phyloP scores from a whole-genome alignment of 2,113 vertebrate genomes.

The Rhynchomys soricoides region DNA sequence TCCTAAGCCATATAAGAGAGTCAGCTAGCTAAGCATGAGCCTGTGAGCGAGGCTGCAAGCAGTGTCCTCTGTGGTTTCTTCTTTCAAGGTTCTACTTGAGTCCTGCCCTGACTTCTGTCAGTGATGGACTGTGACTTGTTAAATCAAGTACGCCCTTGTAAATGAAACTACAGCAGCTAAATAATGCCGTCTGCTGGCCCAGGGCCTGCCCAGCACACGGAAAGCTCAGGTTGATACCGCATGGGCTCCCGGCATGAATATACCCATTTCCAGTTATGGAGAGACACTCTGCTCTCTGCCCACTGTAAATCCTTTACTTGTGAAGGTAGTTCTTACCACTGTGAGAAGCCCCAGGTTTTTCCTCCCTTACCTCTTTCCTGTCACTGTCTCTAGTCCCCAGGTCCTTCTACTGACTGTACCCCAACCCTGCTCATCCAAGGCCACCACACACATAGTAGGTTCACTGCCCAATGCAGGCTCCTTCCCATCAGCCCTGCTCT shows the following conservation, averaged over 20 bases:
- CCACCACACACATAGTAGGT: neutral
- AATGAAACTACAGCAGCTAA: neutral
- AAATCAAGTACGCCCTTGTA: neutral
- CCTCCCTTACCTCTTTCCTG: neutral
- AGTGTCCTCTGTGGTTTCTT: neutral
- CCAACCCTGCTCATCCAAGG: neutral
- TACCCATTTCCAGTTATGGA: neutral
- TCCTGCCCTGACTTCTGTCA: neutral
- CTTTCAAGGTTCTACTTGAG: neutral
- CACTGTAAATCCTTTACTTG: neutral
- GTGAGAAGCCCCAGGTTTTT: neutral
- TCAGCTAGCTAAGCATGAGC: neutral
- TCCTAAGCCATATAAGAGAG: neutral
- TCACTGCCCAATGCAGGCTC: neutral
- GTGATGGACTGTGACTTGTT: neutral
- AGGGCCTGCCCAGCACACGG: neutral
- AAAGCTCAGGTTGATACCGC: neutral
- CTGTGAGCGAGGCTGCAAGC: neutral
- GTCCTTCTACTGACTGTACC: too few species aligned
- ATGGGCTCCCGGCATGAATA: neutral
- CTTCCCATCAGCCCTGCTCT: neutral
- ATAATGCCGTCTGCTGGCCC: neutral
- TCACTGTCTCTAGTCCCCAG: neutral
- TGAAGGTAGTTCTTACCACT: neutral
- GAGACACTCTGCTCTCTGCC: neutral